These are phyloP conservation scores for Eledone cirrhosa DNA, from an alignment of 2,888 invertebrate genomes.

Conservation along the genomic window DNA sequence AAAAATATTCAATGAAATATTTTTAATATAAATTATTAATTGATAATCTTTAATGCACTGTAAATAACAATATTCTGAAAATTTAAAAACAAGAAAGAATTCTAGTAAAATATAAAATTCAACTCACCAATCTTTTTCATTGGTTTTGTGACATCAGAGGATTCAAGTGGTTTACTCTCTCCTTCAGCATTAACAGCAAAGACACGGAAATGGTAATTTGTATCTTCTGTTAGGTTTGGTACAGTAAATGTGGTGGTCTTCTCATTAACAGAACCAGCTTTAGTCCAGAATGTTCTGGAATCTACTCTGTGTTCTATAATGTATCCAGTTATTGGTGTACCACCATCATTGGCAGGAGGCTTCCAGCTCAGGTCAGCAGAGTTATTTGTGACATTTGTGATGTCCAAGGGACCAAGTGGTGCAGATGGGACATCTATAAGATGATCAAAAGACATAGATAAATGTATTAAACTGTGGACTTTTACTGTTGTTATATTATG, in stretches of 20 bases:
- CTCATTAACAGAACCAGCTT: conserved; percentile 38
- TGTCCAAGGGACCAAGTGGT: conserved; percentile 41
- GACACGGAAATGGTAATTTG: conserved; percentile 62
- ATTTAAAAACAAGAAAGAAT: too few species aligned
- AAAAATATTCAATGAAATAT: neutral
- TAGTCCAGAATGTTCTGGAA: conserved; percentile 47
- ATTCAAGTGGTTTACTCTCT: conserved; percentile 70
- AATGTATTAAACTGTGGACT: too few species aligned
- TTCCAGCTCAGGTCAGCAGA: conserved; percentile 60
- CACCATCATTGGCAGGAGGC: conserved; percentile 64
- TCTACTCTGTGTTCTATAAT: conserved; percentile 63
- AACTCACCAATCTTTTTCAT: conserved; percentile 25
- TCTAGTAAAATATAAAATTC: neutral
- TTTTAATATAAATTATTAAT: too few species aligned
- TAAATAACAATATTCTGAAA: too few species aligned
- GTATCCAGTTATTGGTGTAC: conserved; percentile 55
- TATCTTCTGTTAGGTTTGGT: conserved; percentile 53
- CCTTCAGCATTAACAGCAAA: conserved; percentile 63
- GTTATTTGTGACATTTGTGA: conserved; percentile 49
- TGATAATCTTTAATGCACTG: too few species aligned
- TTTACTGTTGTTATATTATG: too few species aligned
- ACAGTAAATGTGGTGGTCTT: conserved; percentile 44
- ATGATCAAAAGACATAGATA: neutral
- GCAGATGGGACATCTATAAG: conserved; percentile 46
- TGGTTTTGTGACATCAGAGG: conserved; percentile 71